Base-by-base conservation (phyloP, 2,888 invertebrate species). In the Heteromurus nitidus region DNA sequence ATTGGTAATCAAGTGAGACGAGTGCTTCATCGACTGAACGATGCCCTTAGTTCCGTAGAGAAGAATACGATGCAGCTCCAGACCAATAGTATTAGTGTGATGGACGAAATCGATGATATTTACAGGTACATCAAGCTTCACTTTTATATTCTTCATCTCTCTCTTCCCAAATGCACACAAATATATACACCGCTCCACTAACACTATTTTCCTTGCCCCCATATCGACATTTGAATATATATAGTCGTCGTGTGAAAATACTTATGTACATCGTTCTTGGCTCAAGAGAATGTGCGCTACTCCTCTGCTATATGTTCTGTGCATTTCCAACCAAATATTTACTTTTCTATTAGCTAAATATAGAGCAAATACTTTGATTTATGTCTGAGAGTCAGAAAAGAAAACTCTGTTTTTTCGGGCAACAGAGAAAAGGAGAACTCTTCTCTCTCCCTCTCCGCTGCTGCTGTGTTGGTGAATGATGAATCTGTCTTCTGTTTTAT, bases 91-190 rank as follows among this genome's bases (percentile, higher is more conserved):
- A 93, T 93, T 73, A 94, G 95, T 80, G 97, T 98, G 3, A 93
- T 94, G 68, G 96, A 97, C 87, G 98, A 99, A 91, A 94, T 99
- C 60, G 96, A 97, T 87, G 97, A 98, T 90, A 95, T 96, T 87
- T 94, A 95, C 89, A 86, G 85, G 85, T 86, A 84, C 36, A 26
- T 13, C 11, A 36, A 36, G 36, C 36, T 13, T 9, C 7, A 36
- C 13, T 36, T 24, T 60, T 60, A 26, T 26, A 22, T 58, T 58
- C 13, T 58, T 20, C 5, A 36, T 36, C 36, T 36, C 36, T 36
- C 36, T 36, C 36, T 36, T 9, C 36, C 7, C 36, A 36, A n/a
- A n/a, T n/a, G n/a, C n/a, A n/a, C n/a, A n/a, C n/a, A n/a, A n/a
- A n/a, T n/a, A n/a, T 5, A 11, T 16, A 11, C 24, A 24, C n/a